phyloP scores from a whole-genome alignment of 2,797 vertebrate species.

The Liparis tanakae region DNA sequence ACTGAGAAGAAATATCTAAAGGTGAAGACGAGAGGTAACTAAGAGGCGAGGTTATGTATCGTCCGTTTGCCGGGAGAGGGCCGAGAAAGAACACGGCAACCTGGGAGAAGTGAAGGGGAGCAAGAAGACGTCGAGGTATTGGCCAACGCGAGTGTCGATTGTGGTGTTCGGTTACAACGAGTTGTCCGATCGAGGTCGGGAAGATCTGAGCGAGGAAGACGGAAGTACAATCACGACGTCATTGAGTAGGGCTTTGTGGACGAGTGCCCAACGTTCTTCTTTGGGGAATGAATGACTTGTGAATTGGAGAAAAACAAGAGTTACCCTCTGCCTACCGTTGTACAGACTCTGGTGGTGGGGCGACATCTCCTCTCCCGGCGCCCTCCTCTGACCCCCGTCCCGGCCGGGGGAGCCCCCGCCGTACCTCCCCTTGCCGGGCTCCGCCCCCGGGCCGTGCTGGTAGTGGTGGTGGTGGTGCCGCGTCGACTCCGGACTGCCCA shows the following conservation, averaged over 20 bases:
- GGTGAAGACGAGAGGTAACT: not conserved
- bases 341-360: constrained; percentile 93
- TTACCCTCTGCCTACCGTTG: constrained; percentile 89
- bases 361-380: constrained; percentile 85
- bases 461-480: constrained; percentile 84
- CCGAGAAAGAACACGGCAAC: no score
- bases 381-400: constrained; percentile 88
- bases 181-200: not conserved
- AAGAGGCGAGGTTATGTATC: no score
- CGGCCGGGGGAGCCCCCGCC: constrained; percentile 82
- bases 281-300: not conserved
- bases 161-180: not conserved
- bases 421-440: constrained; percentile 89
- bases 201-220: not conserved
- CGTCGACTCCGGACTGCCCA: constrained; percentile 90
- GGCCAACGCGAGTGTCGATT: no score
- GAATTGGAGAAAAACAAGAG: constrained; percentile 38
- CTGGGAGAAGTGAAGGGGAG: no score
- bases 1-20: not conserved
- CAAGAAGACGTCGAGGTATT: no score
- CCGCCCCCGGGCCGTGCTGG: constrained; percentile 84
- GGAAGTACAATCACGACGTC: no score
- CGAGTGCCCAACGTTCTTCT: not conserved
- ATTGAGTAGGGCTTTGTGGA: no score
- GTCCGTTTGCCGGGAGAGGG: no score